Evolutionary conservation across 2,113 vertebrate genomes (phyloP), one percentile per base, ranked within the genome.

Genomic region (Toxotes jaculatrix): DNA sequence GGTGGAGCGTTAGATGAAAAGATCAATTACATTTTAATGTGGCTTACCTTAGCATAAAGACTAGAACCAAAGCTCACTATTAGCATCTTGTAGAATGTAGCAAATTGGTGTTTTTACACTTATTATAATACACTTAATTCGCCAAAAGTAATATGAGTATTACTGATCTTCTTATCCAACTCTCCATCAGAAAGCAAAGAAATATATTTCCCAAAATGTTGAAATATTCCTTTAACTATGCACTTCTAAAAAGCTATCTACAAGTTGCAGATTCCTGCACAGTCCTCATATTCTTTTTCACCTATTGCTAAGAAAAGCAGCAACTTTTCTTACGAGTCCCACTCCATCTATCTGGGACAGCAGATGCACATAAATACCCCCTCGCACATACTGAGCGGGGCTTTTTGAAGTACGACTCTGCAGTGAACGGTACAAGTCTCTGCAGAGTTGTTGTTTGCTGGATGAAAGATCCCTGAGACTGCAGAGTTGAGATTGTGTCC

Each of bases 401-500:
- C 85, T 92, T 92, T 92, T 27, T 27, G 88, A 93, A 87, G 85
- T 88, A 11, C 73, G 78, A 76, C 59, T 88, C 84, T 77, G 88
- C 85, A 67, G 73, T 60, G 81, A 87, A 71, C 19, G 23, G 34
- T 76, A 5, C 7, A 57, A 70, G 83, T 90, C 92, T 89, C 90
- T 84, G 74, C 78, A 88, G 90, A 84, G 69, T 81, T 89, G 64
- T 9, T 87, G 83, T 89, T 90, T 88, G 87, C 79, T 16, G 68
- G 91, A 92, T 93, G 86, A 92, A 92, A 90, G 83, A 77, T 84
- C 74, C 66, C 79, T 56, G 87, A 87, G 87, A 77, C 84, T 83
- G 86, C 84, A 80, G 76, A 83, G 79, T 34, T 79, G 74, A 83
- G 77, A 42, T 45, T 66, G 75, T 59, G 45, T 91, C 89, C 90